Percentiles rank a stretch among this genome's conserved stretches.
These are phyloP conservation scores for Psilopogon haemacephalus DNA, from an alignment of 2,113 vertebrate genomes.

Conservation along the genomic window DNA sequence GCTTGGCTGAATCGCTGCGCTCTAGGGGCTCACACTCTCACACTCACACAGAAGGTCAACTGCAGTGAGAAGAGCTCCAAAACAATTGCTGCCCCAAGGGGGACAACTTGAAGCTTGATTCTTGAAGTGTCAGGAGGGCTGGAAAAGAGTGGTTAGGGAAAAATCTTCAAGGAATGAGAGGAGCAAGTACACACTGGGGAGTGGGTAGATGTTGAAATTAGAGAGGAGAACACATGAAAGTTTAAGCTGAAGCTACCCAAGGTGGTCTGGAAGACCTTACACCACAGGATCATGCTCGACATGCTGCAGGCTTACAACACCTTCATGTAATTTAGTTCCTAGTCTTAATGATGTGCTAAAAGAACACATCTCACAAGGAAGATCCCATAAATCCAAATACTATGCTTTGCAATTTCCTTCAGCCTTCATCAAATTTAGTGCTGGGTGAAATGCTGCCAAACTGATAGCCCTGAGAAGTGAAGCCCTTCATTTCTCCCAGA, in stretches of 20 bases:
- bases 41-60: background rate
- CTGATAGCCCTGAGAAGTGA: background rate
- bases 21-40: background rate
- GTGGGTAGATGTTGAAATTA: background rate
- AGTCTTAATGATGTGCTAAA: background rate
- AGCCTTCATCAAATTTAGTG: constrained; percentile 3
- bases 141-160: background rate
- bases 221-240: background rate
- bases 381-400: constrained; percentile 10
- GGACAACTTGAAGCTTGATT: background rate
- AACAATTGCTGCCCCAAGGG: background rate
- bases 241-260: background rate
- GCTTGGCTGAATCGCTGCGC: background rate
- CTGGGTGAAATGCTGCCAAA: background rate
- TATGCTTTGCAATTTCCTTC: constrained; percentile 6
- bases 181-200: background rate
- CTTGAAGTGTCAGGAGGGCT: background rate
- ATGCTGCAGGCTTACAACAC: background rate
- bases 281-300: background rate
- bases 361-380: background rate
- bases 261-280: background rate
- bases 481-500: background rate
- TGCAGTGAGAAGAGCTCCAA: background rate
- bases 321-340: background rate
- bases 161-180: background rate